Percentiles rank a stretch among this genome's conserved stretches.
Conservation (phyloP, 1,140 invertebrate genomes). For the Panulirus ornatus region DNA sequence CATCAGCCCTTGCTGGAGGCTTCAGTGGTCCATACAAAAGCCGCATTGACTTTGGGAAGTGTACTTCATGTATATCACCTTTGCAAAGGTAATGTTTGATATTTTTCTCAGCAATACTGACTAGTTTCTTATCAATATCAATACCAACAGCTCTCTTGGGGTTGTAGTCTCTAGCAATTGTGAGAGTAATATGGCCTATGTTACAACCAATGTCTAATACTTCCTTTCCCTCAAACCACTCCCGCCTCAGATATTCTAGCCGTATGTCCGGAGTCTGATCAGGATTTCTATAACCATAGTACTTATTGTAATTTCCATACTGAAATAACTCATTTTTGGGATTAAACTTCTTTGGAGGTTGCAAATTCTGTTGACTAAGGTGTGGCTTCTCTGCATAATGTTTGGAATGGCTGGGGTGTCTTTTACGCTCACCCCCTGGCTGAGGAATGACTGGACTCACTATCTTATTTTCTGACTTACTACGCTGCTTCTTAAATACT, state of each 20-base stretch:
- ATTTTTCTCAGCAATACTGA: conserved; percentile 89
- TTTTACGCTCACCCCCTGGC: conserved; percentile 85
- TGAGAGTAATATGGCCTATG: conserved; percentile 93
- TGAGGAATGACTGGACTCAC: conserved; percentile 95
- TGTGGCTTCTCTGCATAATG: conserved; percentile 55
- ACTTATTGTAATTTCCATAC: conserved; percentile 97
- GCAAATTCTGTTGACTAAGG: conserved; percentile 51
- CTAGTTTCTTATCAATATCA: conserved; percentile 95
- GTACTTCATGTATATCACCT: conserved; percentile 78
- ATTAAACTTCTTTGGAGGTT: conserved; percentile 53
- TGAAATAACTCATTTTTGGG: conserved; percentile 88
- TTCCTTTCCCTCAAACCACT: conserved; percentile 93
- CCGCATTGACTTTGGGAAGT: conserved; percentile 92
- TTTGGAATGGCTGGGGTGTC: conserved; percentile 64
- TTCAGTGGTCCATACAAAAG: conserved; percentile 89
- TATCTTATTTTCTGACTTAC: conserved; percentile 84
- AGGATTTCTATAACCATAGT: conserved; percentile 95
- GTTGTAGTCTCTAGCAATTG: conserved; percentile 89
- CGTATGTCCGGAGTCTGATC: conserved; percentile 89
- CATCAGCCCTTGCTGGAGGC: conserved; percentile 81
- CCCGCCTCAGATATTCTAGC: conserved; percentile 88
- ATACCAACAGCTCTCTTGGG: conserved; percentile 93
- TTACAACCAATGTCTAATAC: conserved; percentile 99
- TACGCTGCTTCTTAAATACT: conserved; percentile 69
- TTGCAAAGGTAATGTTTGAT: conserved; percentile 85